Evolutionary conservation across 2,888 invertebrate species (phyloP).

Genomic region (Thereva unica): DNA sequence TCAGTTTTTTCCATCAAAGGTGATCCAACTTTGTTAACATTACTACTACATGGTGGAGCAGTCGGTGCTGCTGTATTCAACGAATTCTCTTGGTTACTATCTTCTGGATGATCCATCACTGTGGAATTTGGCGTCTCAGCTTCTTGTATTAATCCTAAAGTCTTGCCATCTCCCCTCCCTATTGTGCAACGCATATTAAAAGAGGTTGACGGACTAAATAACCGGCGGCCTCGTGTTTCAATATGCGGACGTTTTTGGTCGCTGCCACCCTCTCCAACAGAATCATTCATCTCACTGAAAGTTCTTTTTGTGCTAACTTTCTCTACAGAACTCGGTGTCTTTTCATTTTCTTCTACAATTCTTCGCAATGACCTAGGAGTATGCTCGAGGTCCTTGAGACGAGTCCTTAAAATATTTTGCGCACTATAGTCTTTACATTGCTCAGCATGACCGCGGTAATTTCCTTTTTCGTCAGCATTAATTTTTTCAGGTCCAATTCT

Average conservation of each 20-base stretch:
- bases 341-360: conserved; percentile 54
- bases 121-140: conserved; percentile 38
- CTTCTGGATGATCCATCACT: conserved; percentile 43
- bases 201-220: conserved; percentile 58
- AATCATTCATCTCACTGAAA: conserved; percentile 52
- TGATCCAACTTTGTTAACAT: conserved; percentile 43
- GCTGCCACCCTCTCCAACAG: conserved; percentile 45
- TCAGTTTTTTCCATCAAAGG: conserved; percentile 50
- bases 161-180: conserved; percentile 9
- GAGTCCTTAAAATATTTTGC: conserved; percentile 28
- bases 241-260: conserved; percentile 57
- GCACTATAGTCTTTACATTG: conserved; percentile 51
- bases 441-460: conserved; percentile 60
- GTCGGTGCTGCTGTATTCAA: conserved; percentile 17
- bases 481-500: conserved; percentile 63
- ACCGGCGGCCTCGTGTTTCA: conserved; percentile 58
- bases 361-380: conserved; percentile 62
- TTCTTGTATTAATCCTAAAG: conserved; percentile 37
- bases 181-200: conserved; percentile 9
- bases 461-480: conserved; percentile 53
- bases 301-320: conserved; percentile 51
- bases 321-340: conserved; percentile 51
- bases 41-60: not conserved
- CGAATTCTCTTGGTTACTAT: conserved; percentile 50
- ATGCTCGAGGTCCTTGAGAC: conserved; percentile 43